Conservation (phyloP, 2,888 invertebrate genomes). For the Boloria selene region DNA sequence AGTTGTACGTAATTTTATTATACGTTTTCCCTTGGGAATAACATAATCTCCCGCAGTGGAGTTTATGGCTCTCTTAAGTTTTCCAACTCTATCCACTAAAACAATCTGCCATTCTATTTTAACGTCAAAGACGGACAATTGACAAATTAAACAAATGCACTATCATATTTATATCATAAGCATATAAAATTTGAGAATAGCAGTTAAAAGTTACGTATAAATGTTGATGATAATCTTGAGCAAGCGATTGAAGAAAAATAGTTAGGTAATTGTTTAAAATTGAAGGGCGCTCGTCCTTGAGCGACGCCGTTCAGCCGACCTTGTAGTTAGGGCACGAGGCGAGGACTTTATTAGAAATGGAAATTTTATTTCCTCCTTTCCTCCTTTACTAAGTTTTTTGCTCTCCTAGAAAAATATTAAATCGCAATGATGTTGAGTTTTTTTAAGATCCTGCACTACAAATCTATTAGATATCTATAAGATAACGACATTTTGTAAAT, state of each 20-base stretch:
- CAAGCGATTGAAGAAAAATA: conserved; percentile 9
- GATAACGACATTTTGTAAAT: no score
- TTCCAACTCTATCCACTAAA: no score
- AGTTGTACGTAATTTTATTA: no score
- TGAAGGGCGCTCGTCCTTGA: conserved; percentile 21
- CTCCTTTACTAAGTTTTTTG: conserved; percentile 1
- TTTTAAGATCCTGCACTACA: conserved; percentile 6
- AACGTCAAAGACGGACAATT: no score
- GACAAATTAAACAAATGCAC: no score
- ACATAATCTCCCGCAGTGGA: no score
- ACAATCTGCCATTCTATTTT: no score
- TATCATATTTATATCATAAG: no score
- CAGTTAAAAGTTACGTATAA: neutral
- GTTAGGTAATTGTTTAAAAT: conserved; percentile 18
- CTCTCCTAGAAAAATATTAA: conserved; percentile 4
- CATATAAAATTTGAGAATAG: neutral
- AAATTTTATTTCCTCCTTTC: conserved; percentile 16
- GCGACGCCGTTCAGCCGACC: conserved; percentile 17
- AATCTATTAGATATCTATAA: conserved; percentile 2
- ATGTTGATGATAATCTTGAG: neutral
- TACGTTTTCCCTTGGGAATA: no score
- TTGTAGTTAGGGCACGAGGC: conserved; percentile 19
- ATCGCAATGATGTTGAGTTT: neutral
- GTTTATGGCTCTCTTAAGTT: no score
- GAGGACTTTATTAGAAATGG: conserved; percentile 17